A percentile compares a stretch with the other conserved stretches of the same genome.
phyloP scores from a whole-genome alignment of 92 coral and sea anemone genomes.

The Siderastrea radians region DNA sequence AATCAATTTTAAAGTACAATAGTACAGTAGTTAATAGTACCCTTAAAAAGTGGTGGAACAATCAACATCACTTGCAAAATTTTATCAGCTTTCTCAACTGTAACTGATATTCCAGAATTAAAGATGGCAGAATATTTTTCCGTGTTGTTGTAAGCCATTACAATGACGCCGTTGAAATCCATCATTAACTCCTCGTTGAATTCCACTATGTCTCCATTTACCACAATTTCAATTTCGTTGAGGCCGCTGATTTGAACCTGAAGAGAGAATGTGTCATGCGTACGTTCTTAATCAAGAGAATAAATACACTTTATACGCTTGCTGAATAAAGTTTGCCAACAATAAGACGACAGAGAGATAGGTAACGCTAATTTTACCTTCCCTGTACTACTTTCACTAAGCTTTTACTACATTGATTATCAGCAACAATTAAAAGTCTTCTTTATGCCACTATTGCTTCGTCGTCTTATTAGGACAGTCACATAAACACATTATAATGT shows the following conservation, averaged over 20 bases:
- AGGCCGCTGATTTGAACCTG: conserved; percentile 1
- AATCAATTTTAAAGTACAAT: too few species aligned
- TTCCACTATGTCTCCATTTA: conserved; percentile 72
- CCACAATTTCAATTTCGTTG: conserved; percentile 1
- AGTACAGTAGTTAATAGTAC: background rate
- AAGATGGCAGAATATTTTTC: conserved; percentile 68
- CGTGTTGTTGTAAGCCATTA: conserved; percentile 44
- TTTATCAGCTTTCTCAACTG: conserved; percentile 44
- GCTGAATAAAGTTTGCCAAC: too few species aligned
- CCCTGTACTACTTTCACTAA: too few species aligned
- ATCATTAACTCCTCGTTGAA: conserved; percentile 61
- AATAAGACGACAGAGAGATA: too few species aligned
- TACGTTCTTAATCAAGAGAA: too few species aligned
- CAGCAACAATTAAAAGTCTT: too few species aligned
- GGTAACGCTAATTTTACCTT: too few species aligned
- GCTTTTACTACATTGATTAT: too few species aligned
- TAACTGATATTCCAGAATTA: conserved; percentile 69
- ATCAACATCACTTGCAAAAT: conserved; percentile 57
- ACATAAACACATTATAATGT: too few species aligned
- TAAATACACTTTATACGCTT: too few species aligned
- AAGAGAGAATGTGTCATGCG: background rate
- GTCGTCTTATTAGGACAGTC: too few species aligned
- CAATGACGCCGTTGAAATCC: conserved; percentile 64
- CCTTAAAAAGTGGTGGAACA: conserved; percentile 55
- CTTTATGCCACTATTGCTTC: too few species aligned